Conservation (phyloP, 2,113 vertebrate genomes). For the Sialia sialis region DNA sequence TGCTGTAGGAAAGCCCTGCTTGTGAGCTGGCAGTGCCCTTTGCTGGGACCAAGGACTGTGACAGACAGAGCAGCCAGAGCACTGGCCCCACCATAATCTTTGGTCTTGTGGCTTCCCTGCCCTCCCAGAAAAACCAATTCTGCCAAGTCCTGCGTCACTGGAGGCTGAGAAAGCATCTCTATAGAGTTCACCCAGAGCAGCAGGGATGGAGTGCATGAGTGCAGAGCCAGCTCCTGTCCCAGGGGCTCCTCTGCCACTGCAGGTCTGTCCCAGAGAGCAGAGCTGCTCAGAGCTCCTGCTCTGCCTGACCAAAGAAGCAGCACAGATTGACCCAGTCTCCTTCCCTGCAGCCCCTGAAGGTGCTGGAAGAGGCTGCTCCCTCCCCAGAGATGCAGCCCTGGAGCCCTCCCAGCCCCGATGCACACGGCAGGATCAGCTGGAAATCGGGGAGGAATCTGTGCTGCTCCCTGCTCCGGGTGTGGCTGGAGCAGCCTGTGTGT, state of each 20-base stretch:
- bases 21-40: slow-evolving; percentile 30
- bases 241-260: background rate
- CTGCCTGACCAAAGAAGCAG: slow-evolving; percentile 70
- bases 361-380: background rate
- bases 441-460: background rate
- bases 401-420: background rate
- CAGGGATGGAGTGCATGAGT: background rate
- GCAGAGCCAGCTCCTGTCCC: background rate
- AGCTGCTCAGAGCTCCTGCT: slow-evolving; percentile 25
- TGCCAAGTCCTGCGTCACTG: background rate
- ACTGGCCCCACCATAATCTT: background rate
- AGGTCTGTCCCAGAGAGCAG: slow-evolving; percentile 1
- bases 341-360: background rate
- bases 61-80: slow-evolving; percentile 34
- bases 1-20: background rate
- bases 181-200: background rate
- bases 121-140: background rate
- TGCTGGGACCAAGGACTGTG: slow-evolving; percentile 1
- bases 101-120: background rate
- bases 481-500: background rate
- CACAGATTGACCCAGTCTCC: background rate
- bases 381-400: background rate
- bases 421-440: slow-evolving; percentile 17
- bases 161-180: background rate
- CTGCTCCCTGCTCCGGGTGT: background rate